Percentiles rank a stretch among this genome's conserved stretches.
Conservation (phyloP, 1,140 invertebrate species). For the Saccostrea cuccullata region DNA sequence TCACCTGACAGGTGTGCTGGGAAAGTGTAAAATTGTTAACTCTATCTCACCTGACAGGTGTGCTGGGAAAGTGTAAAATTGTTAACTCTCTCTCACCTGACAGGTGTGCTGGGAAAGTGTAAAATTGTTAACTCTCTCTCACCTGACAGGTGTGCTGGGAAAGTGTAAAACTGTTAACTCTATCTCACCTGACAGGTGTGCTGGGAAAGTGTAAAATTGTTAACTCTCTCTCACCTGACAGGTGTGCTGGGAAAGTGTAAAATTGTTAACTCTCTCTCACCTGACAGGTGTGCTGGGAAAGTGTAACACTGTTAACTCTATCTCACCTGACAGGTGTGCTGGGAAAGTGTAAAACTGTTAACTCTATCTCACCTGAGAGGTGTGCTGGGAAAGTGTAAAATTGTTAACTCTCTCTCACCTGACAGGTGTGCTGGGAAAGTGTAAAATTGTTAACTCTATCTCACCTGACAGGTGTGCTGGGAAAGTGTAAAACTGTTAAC, state of each 20-base stretch:
- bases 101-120: conserved; percentile 32
- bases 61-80: conserved; percentile 29
- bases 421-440: conserved; percentile 37
- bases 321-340: conserved; percentile 48
- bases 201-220: too few relatives aligned
- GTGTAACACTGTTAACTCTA: too few relatives aligned
- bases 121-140: too few relatives aligned
- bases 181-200: background rate
- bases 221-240: conserved; percentile 50
- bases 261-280: too few relatives aligned
- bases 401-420: background rate
- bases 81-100: too few relatives aligned
- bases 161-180: too few relatives aligned
- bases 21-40: too few relatives aligned
- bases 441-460: too few relatives aligned
- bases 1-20: conserved; percentile 48
- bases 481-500: too few relatives aligned
- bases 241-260: conserved; percentile 20
- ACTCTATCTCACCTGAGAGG: background rate
- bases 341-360: background rate
- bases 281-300: conserved; percentile 42
- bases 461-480: conserved; percentile 48
- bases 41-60: conserved; percentile 35
- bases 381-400: background rate
- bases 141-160: conserved; percentile 48